phyloP scores from a whole-genome alignment of 2,113 vertebrate genomes.

The Spilogale gracilis region DNA sequence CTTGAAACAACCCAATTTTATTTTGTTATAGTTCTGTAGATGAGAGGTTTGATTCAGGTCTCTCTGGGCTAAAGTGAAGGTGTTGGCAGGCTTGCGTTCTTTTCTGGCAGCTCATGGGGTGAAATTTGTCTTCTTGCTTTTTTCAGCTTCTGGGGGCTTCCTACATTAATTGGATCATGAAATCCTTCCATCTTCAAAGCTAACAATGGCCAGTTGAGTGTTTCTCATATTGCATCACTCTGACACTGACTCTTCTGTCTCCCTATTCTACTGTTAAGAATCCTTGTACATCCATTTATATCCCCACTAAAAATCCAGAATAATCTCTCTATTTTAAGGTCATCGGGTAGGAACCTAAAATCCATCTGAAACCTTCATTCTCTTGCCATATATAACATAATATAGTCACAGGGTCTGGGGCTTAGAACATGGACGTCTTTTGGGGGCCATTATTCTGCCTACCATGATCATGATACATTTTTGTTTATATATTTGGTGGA shows the following conservation, averaged over 20 bases:
- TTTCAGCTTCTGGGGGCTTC: neutral
- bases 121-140: conserved; percentile 2
- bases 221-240: neutral
- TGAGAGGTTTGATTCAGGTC: neutral
- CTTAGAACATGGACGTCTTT: neutral
- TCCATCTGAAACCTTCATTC: neutral
- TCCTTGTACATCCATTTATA: neutral
- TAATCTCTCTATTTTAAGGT: neutral
- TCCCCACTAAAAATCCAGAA: neutral
- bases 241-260: neutral
- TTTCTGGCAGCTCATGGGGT: neutral
- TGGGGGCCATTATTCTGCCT: neutral
- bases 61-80: neutral
- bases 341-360: neutral
- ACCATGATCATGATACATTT: neutral
- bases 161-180: neutral
- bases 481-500: neutral
- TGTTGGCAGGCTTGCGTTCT: neutral
- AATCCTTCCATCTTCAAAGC: conserved; percentile 20
- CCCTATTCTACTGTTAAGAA: neutral
- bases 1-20: neutral
- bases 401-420: neutral
- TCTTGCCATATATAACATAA: neutral
- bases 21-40: neutral
- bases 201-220: neutral